Percentiles rank a stretch among this genome's conserved stretches.
Conservation (phyloP, 1,140 invertebrate species). For the Drusus annulatus region DNA sequence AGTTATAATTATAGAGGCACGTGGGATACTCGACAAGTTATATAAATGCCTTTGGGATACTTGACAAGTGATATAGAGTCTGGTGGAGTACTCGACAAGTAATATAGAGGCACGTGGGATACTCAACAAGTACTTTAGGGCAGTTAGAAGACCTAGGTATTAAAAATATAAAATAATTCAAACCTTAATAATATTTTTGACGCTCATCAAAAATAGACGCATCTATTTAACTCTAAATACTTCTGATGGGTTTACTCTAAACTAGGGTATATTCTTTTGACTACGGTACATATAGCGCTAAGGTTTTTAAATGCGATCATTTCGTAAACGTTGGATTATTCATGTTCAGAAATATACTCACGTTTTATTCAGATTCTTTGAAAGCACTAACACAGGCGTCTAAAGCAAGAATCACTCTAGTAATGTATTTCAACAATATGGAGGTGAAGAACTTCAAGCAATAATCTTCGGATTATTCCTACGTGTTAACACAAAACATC, state of each 20-base stretch:
- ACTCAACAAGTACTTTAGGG: slow-evolving; percentile 2
- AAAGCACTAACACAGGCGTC: neutral
- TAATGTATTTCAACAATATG: no score
- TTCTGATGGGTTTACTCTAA: neutral
- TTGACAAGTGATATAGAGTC: no score
- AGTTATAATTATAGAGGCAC: slow-evolving; percentile 38
- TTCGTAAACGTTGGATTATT: neutral
- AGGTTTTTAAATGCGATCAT: slow-evolving; percentile 6
- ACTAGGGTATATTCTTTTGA: neutral
- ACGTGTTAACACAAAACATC: neutral
- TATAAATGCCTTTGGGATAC: slow-evolving; percentile 1
- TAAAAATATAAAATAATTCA: slow-evolving; percentile 11
- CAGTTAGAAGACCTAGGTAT: slow-evolving; percentile 6
- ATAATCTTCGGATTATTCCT: no score
- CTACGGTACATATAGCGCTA: slow-evolving; percentile 30
- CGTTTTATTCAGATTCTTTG: neutral
- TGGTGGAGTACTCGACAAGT: no score
- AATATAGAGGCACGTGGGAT: neutral
- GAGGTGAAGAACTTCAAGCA: no score
- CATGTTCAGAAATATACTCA: neutral
- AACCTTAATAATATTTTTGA: slow-evolving; percentile 5
- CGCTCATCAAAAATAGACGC: neutral
- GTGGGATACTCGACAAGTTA: neutral
- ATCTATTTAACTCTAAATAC: neutral
- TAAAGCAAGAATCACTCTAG: no score